Conservation (phyloP, 2,888 invertebrate species). For the Ochropleura leucogaster region DNA sequence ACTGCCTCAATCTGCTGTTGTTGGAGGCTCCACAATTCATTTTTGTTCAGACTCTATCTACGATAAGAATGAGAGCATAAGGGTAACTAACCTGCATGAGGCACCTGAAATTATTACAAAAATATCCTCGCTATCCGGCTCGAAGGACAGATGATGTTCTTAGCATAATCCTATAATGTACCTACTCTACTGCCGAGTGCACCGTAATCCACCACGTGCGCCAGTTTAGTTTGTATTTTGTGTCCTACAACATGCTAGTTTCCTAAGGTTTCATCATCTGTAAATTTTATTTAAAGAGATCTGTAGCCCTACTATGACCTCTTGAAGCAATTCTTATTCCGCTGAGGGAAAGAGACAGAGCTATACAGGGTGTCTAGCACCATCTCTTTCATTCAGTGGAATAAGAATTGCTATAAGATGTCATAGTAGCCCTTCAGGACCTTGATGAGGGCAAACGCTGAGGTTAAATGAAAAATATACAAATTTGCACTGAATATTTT, state of each 20-base stretch:
- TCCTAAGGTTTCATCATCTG: too few species aligned
- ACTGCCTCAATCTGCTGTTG: not conserved
- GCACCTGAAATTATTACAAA: not conserved
- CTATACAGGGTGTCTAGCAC: too few species aligned
- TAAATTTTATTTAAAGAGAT: too few species aligned
- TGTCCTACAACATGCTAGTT: not conserved
- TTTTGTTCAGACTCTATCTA: not conserved
- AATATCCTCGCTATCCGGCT: slow-evolving; percentile 18
- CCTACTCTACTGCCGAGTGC: not conserved
- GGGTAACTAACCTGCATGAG: too few species aligned
- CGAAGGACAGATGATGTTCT: not conserved
- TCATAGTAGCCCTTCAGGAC: too few species aligned
- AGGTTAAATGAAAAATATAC: slow-evolving; percentile 5
- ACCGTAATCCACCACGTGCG: not conserved
- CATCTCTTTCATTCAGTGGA: too few species aligned
- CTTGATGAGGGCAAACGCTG: too few species aligned
- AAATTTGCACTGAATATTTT: slow-evolving; percentile 50
- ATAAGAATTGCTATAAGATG: too few species aligned
- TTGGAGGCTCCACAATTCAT: not conserved
- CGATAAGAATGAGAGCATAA: not conserved
- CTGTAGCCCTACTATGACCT: too few species aligned
- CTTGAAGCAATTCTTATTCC: too few species aligned
- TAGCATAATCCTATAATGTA: not conserved
- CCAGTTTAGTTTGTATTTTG: not conserved
- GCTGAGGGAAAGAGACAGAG: too few species aligned